Conservation (phyloP, 1,140 invertebrate species). For the Chrysopa pallens region DNA sequence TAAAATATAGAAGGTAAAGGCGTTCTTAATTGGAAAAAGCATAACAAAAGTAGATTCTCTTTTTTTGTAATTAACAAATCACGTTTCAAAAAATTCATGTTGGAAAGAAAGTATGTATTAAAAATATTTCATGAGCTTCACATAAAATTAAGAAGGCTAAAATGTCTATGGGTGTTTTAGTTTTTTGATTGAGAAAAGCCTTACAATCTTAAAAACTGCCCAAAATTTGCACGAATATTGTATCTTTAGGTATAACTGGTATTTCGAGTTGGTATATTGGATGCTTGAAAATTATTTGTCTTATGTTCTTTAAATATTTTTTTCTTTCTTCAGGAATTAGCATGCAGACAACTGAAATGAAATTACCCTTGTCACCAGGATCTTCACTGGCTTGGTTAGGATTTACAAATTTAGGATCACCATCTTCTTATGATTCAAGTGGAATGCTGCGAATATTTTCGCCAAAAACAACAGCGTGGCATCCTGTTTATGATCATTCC, state of each 20-base stretch:
- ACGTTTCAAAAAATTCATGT: no score
- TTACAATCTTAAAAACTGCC: no score
- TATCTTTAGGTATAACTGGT: no score
- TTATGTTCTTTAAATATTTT: constrained; percentile 4
- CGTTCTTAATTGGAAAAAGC: no score
- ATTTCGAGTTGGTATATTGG: background rate
- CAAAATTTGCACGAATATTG: no score
- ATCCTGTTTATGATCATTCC: constrained; percentile 55
- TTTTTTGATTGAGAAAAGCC: no score
- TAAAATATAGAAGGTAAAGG: background rate
- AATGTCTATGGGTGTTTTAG: no score
- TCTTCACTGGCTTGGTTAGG: constrained; percentile 65
- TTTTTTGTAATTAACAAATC: no score
- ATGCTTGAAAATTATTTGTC: background rate
- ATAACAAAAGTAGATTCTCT: no score
- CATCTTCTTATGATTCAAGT: constrained; percentile 42
- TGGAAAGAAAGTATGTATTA: no score
- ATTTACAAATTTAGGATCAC: constrained; percentile 60
- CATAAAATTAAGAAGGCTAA: no score
- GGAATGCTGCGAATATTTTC: constrained; percentile 48
- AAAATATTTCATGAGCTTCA: no score
- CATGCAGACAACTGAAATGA: constrained; percentile 29
- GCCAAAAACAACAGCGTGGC: constrained; percentile 48
- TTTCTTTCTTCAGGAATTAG: constrained; percentile 9
- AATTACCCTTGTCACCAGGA: constrained; percentile 49